phyloP scores from a whole-genome alignment of 2,113 vertebrate genomes.

The Anguilla japonica region DNA sequence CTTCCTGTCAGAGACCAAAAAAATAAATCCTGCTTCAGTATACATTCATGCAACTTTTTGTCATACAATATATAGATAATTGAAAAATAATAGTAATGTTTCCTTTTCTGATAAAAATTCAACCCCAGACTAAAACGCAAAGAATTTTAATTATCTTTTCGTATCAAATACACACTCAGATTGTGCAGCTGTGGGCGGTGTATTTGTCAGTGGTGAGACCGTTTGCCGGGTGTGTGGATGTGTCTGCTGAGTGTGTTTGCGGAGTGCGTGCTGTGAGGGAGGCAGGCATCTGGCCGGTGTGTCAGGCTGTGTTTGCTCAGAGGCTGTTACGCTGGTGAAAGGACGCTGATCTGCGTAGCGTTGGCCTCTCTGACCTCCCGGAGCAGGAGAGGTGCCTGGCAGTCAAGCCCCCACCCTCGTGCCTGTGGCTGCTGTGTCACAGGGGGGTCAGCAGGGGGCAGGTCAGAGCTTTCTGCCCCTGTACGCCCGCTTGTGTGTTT shows the following conservation, averaged over 20 bases:
- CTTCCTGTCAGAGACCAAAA: background rate
- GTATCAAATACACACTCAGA: background rate
- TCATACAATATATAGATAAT: background rate
- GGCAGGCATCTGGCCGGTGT: background rate
- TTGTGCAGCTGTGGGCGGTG: background rate
- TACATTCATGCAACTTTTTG: background rate
- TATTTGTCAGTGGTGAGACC: background rate
- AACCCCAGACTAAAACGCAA: background rate
- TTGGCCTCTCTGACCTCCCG: background rate
- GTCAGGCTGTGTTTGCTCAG: background rate
- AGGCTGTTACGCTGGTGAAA: background rate
- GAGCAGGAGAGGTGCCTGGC: background rate
- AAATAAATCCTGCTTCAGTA: background rate
- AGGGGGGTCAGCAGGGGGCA: background rate
- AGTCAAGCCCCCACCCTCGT: background rate
- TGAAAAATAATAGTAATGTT: background rate
- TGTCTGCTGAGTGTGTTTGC: background rate
- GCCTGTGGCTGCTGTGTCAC: background rate
- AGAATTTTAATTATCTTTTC: background rate
- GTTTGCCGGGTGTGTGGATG: background rate
- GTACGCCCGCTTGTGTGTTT: background rate
- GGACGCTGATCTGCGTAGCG: background rate
- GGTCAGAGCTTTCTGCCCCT: background rate
- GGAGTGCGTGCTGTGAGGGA: background rate
- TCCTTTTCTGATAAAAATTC: background rate